A percentile compares a stretch with the other conserved stretches of the same genome.
phyloP scores from a whole-genome alignment of 2,888 invertebrate genomes.

The Drosophila histrio region DNA sequence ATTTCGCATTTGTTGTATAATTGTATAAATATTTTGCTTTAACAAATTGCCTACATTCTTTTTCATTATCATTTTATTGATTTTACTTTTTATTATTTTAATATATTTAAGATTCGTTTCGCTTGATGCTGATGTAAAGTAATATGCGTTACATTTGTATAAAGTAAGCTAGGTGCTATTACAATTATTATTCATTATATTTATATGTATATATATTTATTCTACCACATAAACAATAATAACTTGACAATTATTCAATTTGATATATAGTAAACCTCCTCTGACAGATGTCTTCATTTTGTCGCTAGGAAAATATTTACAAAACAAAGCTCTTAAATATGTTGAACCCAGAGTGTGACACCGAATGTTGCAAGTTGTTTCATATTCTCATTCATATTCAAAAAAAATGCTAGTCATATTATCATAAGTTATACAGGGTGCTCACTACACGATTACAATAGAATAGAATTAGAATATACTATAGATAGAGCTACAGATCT shows the following conservation, averaged over 20 bases:
- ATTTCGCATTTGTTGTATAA: constrained; percentile 57
- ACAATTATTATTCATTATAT: constrained; percentile 41
- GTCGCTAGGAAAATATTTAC: constrained; percentile 64
- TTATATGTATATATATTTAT: constrained; percentile 52
- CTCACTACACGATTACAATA: constrained; percentile 7
- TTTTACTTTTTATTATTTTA: constrained; percentile 14
- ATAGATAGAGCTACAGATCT: neutral
- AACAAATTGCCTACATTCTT: constrained; percentile 68
- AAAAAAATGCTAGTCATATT: constrained; percentile 24
- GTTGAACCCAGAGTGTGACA: constrained; percentile 42
- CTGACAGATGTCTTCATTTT: constrained; percentile 58
- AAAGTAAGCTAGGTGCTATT: constrained; percentile 73
- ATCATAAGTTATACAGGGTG: constrained; percentile 25
- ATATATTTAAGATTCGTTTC: constrained; percentile 60
- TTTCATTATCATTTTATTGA: constrained; percentile 16
- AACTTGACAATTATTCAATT: constrained; percentile 34
- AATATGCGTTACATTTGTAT: constrained; percentile 69
- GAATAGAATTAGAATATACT: neutral
- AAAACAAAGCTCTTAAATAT: constrained; percentile 61
- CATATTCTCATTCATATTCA: constrained; percentile 19
- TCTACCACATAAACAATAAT: constrained; percentile 65
- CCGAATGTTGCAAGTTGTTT: constrained; percentile 44
- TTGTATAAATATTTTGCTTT: constrained; percentile 64
- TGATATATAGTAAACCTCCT: constrained; percentile 29
- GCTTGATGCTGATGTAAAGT: constrained; percentile 66